These are phyloP conservation scores for Vulpes lagopus DNA, from an alignment of 2,113 vertebrate species.

Conservation along the genomic window DNA sequence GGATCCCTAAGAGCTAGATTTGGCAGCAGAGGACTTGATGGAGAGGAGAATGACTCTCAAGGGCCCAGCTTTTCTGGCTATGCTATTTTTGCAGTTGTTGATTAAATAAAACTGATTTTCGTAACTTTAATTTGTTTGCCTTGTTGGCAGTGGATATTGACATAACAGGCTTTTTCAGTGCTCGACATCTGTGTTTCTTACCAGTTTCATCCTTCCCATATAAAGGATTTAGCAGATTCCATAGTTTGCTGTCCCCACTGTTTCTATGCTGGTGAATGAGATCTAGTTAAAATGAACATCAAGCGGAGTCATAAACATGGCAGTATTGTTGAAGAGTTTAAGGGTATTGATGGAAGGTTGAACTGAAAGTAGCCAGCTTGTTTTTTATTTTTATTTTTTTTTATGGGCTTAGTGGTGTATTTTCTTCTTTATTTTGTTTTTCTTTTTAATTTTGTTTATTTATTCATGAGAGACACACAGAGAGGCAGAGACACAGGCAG, in stretches of 20 bases:
- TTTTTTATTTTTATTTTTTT: not conserved
- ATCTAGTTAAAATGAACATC: not conserved
- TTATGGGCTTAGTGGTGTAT: not conserved
- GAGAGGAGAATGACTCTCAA: not conserved
- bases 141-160: conserved; percentile 52
- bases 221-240: conserved; percentile 16
- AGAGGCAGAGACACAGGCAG: no score
- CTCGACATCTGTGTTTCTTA: not conserved
- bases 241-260: not conserved
- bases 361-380: not conserved
- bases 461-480: no score
- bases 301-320: not conserved
- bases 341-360: not conserved
- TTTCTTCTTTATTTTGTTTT: not conserved
- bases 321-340: not conserved
- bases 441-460: no score
- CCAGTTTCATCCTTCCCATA: not conserved
- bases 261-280: not conserved
- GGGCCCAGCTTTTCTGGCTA: conserved; percentile 28
- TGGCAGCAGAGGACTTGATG: conserved; percentile 65
- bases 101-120: conserved; percentile 45
- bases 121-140: not conserved
- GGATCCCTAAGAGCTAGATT: conserved; percentile 65
- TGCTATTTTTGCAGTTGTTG: conserved; percentile 49
- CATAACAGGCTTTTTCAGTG: conserved; percentile 3